Conservation (phyloP, 2,113 vertebrate species). For the Protobothrops mucrosquamatus region DNA sequence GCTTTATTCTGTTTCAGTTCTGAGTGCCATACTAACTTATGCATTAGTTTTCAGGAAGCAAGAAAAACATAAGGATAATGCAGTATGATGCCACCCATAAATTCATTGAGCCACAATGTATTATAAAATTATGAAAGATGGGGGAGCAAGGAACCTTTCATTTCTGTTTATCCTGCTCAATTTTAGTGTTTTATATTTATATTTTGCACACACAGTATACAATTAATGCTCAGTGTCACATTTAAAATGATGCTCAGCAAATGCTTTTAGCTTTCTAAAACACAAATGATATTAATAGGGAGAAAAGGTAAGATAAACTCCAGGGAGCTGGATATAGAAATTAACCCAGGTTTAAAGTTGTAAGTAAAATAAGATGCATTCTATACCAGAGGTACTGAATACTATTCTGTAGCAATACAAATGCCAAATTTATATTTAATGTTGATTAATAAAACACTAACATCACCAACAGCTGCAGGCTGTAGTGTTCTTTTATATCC, state of each 20-base stretch:
- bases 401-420: neutral
- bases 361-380: constrained; percentile 28
- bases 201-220: neutral
- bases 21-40: neutral
- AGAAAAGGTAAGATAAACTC: neutral
- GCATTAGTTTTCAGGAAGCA: neutral
- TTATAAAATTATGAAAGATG: neutral
- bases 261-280: constrained; percentile 19
- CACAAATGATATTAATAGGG: constrained; percentile 27
- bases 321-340: constrained; percentile 18
- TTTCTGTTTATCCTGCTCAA: neutral
- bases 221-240: constrained; percentile 25
- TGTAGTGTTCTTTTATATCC: constrained; percentile 29
- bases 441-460: constrained; percentile 45
- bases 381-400: neutral
- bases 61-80: neutral
- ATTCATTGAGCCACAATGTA: neutral
- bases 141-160: neutral
- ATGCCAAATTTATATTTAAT: constrained; percentile 9
- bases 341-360: constrained; percentile 8
- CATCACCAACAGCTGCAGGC: constrained; percentile 13
- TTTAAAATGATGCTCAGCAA: constrained; percentile 37
- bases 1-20: neutral
- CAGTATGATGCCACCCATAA: neutral
- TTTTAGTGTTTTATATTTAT: constrained; percentile 24